Evolutionary conservation across 2,888 invertebrate species (phyloP), one percentile per base, ranked within the genome.

Genomic region (Thera obeliscata): DNA sequence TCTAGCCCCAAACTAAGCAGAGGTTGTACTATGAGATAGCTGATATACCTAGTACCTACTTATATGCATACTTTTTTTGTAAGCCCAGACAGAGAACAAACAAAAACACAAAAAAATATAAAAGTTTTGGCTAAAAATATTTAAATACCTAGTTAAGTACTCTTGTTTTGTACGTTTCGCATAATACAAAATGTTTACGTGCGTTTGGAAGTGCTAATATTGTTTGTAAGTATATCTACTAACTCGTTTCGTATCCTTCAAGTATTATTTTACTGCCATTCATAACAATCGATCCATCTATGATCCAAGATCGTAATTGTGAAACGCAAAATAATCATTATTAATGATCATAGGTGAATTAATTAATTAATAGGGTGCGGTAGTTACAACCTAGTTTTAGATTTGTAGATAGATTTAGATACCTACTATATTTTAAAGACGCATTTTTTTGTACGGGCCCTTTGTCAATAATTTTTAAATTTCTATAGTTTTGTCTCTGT

Each of bases 261-360:
- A 78, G 77, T 82, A 79, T 83, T 80, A 72, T 67, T 68, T 66
- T 69, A 61, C 3, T n/a, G 48, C 48, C 46, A 36, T 55, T 38
- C 2, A 52, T 36, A 36, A 22, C 36, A 55, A 12, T 50, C 48
- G 9, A 22, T 55, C 54, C 11, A 54, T 54, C 52, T 41, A 43
- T 52, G 43, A 33, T 41, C 41, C 1, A 22, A 52, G 6, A 52
- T 52, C 4, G 2, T 2, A 8, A 46, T 7, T 9, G 2, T 46
- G 9, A 9, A 9, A 2, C 2, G 3, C 43, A 46, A 46, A 46
- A 46, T 41, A 41, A 41, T 41, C 41, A 41, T 6, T 6, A 6
- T 41, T 1, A 41, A 3, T 7, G 9, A 52, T 9, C 9, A 8
- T 52, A 61, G 33, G 9, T 50, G 38, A 41, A 50, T 60, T 36